These are phyloP conservation scores for Cololabis saira DNA, from an alignment of 2,113 vertebrate genomes.

Conservation along the genomic window DNA sequence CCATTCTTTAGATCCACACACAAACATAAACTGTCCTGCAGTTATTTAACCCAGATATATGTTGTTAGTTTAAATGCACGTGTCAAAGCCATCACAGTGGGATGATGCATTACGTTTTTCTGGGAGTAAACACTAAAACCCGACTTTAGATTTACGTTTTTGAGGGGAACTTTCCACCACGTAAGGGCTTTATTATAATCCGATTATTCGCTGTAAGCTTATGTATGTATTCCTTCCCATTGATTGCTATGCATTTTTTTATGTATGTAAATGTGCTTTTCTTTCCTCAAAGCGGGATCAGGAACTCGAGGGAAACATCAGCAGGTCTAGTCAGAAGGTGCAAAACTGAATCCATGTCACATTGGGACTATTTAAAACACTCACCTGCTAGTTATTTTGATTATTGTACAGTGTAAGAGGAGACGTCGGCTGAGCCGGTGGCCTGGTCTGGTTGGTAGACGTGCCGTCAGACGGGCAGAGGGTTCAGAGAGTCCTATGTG, in stretches of 20 bases:
- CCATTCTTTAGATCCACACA: too few relatives aligned
- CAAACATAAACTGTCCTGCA: too few relatives aligned
- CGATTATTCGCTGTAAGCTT: slow-evolving; percentile 37
- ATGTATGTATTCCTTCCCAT: slow-evolving; percentile 17
- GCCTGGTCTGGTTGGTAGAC: slow-evolving; percentile 1
- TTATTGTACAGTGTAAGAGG: neutral
- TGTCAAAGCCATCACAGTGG: too few relatives aligned
- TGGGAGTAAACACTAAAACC: neutral
- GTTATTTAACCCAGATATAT: too few relatives aligned
- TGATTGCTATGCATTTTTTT: slow-evolving; percentile 72
- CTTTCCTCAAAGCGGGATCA: slow-evolving; percentile 12
- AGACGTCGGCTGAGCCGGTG: neutral
- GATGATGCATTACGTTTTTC: slow-evolving; percentile 2
- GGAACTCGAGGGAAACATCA: slow-evolving; percentile 21
- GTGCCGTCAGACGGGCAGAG: slow-evolving; percentile 29
- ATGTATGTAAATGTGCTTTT: slow-evolving; percentile 13
- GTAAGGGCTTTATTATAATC: slow-evolving; percentile 70
- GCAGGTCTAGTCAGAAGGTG: slow-evolving; percentile 13
- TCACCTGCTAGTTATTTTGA: neutral
- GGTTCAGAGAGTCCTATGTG: slow-evolving; percentile 34
- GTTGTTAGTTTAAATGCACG: too few relatives aligned
- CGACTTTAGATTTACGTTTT: neutral
- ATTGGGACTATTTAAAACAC: neutral
- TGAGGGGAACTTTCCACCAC: slow-evolving; percentile 27
- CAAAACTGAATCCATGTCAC: neutral